phyloP scores from a whole-genome alignment of 2,888 invertebrate species.

The Mayetiola destructor region DNA sequence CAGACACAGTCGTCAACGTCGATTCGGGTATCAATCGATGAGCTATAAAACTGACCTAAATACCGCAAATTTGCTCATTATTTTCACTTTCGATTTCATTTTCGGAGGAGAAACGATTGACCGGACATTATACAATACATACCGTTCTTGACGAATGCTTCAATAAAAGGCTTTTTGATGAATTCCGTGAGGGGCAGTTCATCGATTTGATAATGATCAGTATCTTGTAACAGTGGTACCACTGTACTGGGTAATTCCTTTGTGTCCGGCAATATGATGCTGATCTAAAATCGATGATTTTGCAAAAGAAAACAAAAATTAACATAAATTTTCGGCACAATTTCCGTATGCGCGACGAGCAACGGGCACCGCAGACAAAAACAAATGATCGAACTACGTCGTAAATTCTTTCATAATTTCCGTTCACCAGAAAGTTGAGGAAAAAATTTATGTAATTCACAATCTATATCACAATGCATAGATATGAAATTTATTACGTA shows the following conservation, averaged over 20 bases:
- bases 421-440: not conserved
- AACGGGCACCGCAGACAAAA: too few relatives aligned
- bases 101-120: not conserved
- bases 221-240: constrained; percentile 33
- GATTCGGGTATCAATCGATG: constrained; percentile 32
- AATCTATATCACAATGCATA: too few relatives aligned
- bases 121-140: constrained; percentile 18
- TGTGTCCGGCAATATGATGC: constrained; percentile 39
- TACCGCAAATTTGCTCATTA: not conserved
- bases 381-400: not conserved
- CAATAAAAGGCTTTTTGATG: constrained; percentile 37
- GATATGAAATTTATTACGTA: too few relatives aligned
- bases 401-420: not conserved
- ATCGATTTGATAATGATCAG: constrained; percentile 40
- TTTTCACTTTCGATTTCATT: not conserved
- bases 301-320: constrained; percentile 23
- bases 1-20: constrained; percentile 38
- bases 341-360: not conserved
- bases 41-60: constrained; percentile 35
- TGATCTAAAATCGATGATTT: constrained; percentile 35
- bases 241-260: constrained; percentile 22
- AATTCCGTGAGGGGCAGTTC: constrained; percentile 36
- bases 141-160: constrained; percentile 44
- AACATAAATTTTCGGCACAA: not conserved
- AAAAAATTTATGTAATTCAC: not conserved